Percentiles rank a stretch among this genome's conserved stretches.
These are phyloP conservation scores for Lytechinus pictus DNA, from an alignment of 35 echinoderm and acorn worm species.

Conservation along the genomic window DNA sequence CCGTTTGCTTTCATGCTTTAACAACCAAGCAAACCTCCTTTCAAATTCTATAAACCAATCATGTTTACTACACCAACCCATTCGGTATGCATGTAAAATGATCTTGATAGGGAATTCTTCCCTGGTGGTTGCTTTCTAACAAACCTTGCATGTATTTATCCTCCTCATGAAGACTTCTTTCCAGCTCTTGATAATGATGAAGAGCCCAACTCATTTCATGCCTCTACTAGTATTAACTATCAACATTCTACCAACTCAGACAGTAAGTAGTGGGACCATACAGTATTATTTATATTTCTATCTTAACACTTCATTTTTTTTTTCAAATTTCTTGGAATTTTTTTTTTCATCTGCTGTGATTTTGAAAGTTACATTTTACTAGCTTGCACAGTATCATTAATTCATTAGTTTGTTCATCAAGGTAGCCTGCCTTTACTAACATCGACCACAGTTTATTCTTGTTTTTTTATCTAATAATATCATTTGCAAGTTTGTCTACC, in stretches of 20 bases:
- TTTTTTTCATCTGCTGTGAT: neutral
- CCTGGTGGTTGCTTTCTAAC: too few relatives aligned
- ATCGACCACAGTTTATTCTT: neutral
- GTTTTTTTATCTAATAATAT: neutral
- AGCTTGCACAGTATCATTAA: too few relatives aligned
- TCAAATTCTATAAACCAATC: too few relatives aligned
- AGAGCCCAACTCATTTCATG: neutral
- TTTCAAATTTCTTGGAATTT: neutral
- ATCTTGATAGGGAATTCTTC: too few relatives aligned
- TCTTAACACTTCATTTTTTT: neutral
- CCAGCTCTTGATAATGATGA: conserved; percentile 21
- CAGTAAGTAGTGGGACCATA: neutral
- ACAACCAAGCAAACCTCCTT: too few relatives aligned
- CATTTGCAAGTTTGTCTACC: neutral
- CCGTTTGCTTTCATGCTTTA: too few relatives aligned
- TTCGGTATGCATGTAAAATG: too few relatives aligned
- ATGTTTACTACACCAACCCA: too few relatives aligned
- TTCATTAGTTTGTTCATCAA: too few relatives aligned
- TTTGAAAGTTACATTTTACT: too few relatives aligned
- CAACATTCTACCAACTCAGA: neutral
- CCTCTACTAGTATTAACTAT: neutral
- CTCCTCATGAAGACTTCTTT: conserved; percentile 19
- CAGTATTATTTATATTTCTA: neutral
- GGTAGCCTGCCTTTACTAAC: too few relatives aligned
- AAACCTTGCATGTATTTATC: too few relatives aligned